Evolutionary conservation across 2,113 vertebrate genomes (phyloP), one percentile per base, ranked within the genome.

Genomic region (Silurus asotus): DNA sequence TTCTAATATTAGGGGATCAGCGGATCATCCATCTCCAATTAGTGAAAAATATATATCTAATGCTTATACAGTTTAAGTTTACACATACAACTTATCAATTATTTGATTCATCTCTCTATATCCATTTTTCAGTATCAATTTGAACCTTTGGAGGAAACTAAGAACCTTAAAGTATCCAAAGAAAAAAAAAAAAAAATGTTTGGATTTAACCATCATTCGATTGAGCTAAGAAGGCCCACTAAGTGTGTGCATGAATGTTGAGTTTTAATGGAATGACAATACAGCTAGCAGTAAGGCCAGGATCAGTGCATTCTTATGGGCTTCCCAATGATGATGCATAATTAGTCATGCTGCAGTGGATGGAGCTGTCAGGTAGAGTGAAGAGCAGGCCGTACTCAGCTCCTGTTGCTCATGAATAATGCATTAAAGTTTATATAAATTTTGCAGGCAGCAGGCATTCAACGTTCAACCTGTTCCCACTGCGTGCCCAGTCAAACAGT

Each of bases 391-490:
- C 15, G 51, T 89, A 86, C 78, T 65, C 82, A 87, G 93, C 92
- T 96, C 92, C 86, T 92, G 91, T 94, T 93, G 89, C 96, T 95
- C 93, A 97, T 97, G 83, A 96, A 92, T 97, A 95, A 94, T 95
- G 93, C 89, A 97, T 94, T 88, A 93, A 83, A 59, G 59, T 89
- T 87, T 88, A 91, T 93, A 94, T 94, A 90, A 87, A 90, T 92
- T 90, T 91, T 94, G 91, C 91, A 94, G 48, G 88, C 61, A 88
- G 90, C 80, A 88, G 90, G 90, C 80, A 85, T 88, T 93, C 90
- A 89, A 62, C 75, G 87, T 65, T 81, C 82, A 15, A 80, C 17
- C 83, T 78, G 82, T 82, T 86, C 65, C 48, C 69, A 69, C 20
- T 84, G 37, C 62, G 65, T 65, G 17, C 51, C 58, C 53, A 84